phyloP scores from a whole-genome alignment of 2,113 vertebrate genomes.

The Pithys albifrons region DNA sequence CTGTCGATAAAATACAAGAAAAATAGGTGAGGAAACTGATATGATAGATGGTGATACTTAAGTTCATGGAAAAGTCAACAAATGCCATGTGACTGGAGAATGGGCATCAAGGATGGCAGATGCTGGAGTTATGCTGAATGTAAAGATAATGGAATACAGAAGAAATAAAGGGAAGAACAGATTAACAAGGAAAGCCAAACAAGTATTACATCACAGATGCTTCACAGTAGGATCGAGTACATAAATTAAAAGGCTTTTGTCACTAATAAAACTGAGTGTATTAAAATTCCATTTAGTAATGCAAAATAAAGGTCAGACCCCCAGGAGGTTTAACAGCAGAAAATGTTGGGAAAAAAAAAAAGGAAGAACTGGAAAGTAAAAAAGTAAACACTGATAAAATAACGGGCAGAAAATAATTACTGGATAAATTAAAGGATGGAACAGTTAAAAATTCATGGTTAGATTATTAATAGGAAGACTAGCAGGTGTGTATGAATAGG shows the following conservation, averaged over 20 bases:
- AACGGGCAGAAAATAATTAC: neutral
- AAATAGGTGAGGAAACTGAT: neutral
- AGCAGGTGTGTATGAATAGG: neutral
- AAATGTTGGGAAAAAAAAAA: neutral
- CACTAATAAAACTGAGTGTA: neutral
- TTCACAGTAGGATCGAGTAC: neutral
- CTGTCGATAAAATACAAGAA: neutral
- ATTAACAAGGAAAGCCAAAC: neutral
- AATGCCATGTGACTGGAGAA: neutral
- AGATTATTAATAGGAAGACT: neutral
- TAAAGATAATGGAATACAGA: neutral
- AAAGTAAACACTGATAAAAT: neutral
- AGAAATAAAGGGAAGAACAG: neutral
- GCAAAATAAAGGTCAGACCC: neutral
- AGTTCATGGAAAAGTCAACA: neutral
- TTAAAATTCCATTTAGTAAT: neutral
- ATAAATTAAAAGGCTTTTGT: neutral
- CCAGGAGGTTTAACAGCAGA: neutral
- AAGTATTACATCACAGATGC: neutral
- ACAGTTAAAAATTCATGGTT: neutral
- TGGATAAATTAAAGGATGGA: neutral
- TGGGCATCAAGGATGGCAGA: fast-evolving
- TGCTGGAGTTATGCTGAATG: neutral
- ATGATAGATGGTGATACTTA: neutral
- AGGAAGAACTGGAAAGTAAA: neutral